Base-by-base conservation (phyloP, 2,888 invertebrate genomes). In the Margaritifera margaritifera region DNA sequence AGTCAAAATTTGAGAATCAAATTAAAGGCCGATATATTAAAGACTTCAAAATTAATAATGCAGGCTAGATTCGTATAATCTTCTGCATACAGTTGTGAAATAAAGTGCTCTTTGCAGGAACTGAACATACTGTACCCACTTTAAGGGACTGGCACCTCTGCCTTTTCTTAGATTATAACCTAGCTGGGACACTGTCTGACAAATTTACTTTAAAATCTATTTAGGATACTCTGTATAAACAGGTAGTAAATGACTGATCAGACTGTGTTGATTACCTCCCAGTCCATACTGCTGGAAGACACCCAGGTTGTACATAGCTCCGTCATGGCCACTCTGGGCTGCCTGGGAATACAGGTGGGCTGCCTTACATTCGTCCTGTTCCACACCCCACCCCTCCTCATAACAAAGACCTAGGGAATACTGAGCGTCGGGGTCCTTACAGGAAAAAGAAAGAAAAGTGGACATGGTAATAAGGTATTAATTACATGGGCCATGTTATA, bases 381-480 rank as follows among this genome's bases (percentile, higher is more conserved):
- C 82, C 42, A 86, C 81, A 6, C 87, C 87, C 77, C 78, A 84
- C 6, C 87, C 88, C 64, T 85, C 76, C 72, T 88, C 86, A 64
- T 85, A 85, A 69, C 87, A 88, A 53, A 87, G 67, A 8, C 81
- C 88, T 51, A 88, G 80, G 71, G 82, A 85, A 69, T 85, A 88
- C 72, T 84, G 82, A 0, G 84, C 84, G 31, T 85, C 83, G 1
- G 75, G 60, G 70, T 87, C 83, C 87, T 88, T 71, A 20, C 62
- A 64, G 24, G 22, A 52, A 62, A 55, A 27, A 55, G 1, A 25
- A 59, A 11, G 19, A 3, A 22, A 55, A 55, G 11, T 55, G 20
- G n/a, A 22, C 19, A 55, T 22, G 15, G n/a, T 15, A 0, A 55
- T 22, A 22, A 42, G 2, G 42, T 15, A 15, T 8, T 8, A 31